Base-by-base conservation (phyloP, 1,140 invertebrate species). In the Phymorhynchus buccinoides region DNA sequence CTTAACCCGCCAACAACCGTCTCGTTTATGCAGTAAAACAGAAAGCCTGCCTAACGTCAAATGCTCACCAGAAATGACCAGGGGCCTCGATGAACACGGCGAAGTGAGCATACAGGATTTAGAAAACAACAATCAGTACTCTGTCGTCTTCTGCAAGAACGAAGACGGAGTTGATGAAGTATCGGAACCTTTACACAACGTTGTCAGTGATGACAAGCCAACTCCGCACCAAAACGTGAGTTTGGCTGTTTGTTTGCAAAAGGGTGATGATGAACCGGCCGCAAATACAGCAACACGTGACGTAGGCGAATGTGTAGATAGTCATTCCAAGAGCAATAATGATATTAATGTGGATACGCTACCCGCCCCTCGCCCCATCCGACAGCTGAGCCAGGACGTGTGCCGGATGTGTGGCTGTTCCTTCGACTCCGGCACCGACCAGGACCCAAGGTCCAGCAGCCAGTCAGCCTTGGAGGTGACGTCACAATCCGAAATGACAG, bases 41-140 rank as follows among this genome's bases (percentile, higher is more conserved):
- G 56, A 62, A 62, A 62, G 56, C n/a, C 56, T 62, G 12, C 56
- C 56, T 62, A 27, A 62, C 22, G 56, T 62, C 4, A 62, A 62
- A 27, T 14, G 18, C 22, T 14, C 56, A 16, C 56, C 56, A 62
- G 6, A 6, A 16, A 27, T 22, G 22, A 27, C 12, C 1, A 4
- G 4, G 22, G n/a, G 0, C 4, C 56, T 18, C 12, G 12, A n/a
- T 22, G 9, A 22, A 16, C 37, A 75, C 6, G 14, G 27, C 7
- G 37, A 75, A 9, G 73, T 37, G 35, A 41, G 73, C 27, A 27
- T 39, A 22, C 32, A 41, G 37, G 73, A 75, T 75, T 39, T 75
- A 14, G 73, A 75, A 41, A 75, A 41, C 73, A 75, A 75, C 73
- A 75, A 75, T 22, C 7, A 75, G 16, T 75, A 14, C n/a, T 62